Base-by-base conservation (phyloP, 2,888 invertebrate genomes). In the Parnassius orleans region DNA sequence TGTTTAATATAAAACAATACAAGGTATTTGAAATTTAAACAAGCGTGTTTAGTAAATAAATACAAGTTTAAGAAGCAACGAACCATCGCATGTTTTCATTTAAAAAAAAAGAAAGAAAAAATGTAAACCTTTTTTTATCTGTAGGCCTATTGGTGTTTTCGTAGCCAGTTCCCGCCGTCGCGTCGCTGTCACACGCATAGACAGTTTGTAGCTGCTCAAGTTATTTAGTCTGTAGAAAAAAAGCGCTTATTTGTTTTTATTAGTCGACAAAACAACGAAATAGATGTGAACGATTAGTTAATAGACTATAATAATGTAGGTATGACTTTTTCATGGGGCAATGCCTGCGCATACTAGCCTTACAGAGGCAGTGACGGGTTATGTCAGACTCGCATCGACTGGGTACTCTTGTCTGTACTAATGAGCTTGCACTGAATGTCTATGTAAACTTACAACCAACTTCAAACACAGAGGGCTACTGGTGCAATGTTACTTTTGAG, bases 91-190 rank as follows among this genome's bases (percentile, higher is more conserved):
- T 48, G 9, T 33, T 33, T 33, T 7, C 33, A 33, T 33, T 33
- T 57, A 10, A 15, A 52, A 42, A 53, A 11, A 14, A 43, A 64
- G 55, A 63, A 64, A 65, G 65, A 58, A 65, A 53, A 68, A 69
- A 66, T 67, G 64, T 58, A 68, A 65, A 69, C 68, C 64, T 73
- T 78, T 76, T 76, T 80, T 80, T 75, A 72, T 76, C 69, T 78
- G 66, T 71, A 86, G 84, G 86, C 86, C 85, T 84, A 86, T 81
- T 80, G 84, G 79, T 78, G 77, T 74, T 72, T 72, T 62, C 73
- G 76, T 79, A 74, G 80, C 81, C 70, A 70, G 72, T 80, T 78
- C 76, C 83, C 81, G 86, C 85, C 84, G 87, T 84, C 86, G 76
- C 47, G 69, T 73, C 56, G 83, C 83, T 83, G 86, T 84, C 87